Evolutionary conservation across 1,140 invertebrate species (phyloP), one percentile per base, ranked within the genome.

Genomic region (Drosophila arawakana): DNA sequence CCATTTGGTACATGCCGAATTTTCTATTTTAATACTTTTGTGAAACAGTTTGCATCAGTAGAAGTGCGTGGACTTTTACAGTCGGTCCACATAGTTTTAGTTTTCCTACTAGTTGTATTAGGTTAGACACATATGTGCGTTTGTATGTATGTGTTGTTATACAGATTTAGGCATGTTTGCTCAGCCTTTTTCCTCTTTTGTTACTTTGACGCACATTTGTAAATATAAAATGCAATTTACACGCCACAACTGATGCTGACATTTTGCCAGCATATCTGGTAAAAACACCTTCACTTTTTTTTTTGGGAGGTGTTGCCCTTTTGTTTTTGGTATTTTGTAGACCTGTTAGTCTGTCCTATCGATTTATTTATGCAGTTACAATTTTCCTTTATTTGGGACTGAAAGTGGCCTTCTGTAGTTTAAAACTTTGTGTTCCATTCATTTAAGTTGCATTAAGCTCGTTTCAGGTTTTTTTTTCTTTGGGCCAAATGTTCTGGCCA

Each of bases 201-300:
- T 65, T 75, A 75, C 49, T 71, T 78, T 63, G 37, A 81, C 61
- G 65, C 65, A 61, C 46, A 70, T 47, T 80, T 77, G 59, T 61
- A 47, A 69, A 77, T 54, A 72, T 75, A 66, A 73, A 79, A 78
- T 63, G 57, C 39, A 78, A 73, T 68, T 73, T 77, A 41, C 49
- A 21, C 35, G 41, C 58, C 70, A 25, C 63, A 74, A 73, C 59
- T 73, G 49, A 21, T 52, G 73, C 41, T 73, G 77, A 46, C 76
- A 78, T 66, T 70, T 67, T 62, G 18, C 61, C 44, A 18, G 44
- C 18, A 8, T 68, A 73, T 72, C 35, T 30, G 25, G 25, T 2
- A 30, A 6, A 30, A 30, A 30, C 25, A 34, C 30, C 67, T 67
- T 21, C 1, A 66, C 47, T 57, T 62, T 73, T 73, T 13, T 13